Percentiles rank a stretch among this genome's conserved stretches.
Conservation (phyloP, 2,888 invertebrate genomes). For the Mythimna loreyi region DNA sequence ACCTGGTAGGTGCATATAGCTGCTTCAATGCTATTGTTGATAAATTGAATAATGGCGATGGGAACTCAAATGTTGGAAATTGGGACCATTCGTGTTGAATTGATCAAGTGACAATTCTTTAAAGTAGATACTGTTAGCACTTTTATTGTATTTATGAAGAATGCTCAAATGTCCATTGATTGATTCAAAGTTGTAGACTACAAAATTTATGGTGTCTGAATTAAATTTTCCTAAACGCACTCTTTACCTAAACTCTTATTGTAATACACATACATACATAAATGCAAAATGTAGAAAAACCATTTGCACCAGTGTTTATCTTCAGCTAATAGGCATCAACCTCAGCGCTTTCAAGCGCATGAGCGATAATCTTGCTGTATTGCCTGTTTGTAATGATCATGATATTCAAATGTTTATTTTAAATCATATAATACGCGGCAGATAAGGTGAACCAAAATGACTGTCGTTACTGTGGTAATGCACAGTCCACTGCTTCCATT, state of each 20-base stretch:
- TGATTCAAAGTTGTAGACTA: constrained; percentile 15
- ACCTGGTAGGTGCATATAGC: background rate
- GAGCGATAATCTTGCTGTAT: background rate
- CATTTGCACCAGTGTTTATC: background rate
- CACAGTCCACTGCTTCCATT: no score
- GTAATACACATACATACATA: background rate
- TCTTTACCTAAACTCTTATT: background rate
- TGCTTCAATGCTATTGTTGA: constrained; percentile 17
- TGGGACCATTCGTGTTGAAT: constrained; percentile 18
- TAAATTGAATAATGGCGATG: constrained; percentile 47
- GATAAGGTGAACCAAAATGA: no score
- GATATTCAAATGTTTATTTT: constrained; percentile 4
- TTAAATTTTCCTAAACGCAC: background rate
- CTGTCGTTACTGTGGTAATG: no score
- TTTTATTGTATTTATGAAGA: background rate
- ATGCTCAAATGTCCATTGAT: constrained; percentile 1
- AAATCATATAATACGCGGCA: no score
- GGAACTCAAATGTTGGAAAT: constrained; percentile 41
- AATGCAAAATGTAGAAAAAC: background rate
- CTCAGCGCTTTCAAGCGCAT: background rate
- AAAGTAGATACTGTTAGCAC: background rate
- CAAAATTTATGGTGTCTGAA: background rate
- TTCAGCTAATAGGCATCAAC: background rate
- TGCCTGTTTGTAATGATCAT: constrained; percentile 11
- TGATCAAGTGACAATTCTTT: constrained; percentile 1